Evolutionary conservation across 2,888 invertebrate genomes (phyloP), one percentile per base, ranked within the genome.

Genomic region (Acleris emargana): DNA sequence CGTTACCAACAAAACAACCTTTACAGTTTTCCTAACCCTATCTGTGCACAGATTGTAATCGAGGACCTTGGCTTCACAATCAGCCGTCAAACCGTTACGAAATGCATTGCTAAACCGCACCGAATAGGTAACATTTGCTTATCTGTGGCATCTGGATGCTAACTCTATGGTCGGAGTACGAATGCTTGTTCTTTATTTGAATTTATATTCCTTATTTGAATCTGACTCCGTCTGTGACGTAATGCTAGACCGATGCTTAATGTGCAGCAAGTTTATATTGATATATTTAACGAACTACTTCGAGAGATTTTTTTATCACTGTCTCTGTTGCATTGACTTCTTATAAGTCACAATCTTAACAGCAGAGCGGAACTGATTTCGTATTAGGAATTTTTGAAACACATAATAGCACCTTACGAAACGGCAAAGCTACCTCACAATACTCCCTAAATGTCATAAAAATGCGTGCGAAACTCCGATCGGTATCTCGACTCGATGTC

Each of bases 401-500:
- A 47, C 0, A 50, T 16, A 54, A 53, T 28, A 20, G 43, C 54
- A 60, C 59, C 54, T 60, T 55, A 38, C 54, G 38, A 49, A 59
- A 50, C 50, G 32, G 16, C 20, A 55, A 22, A 20, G 55, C 20
- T 53, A 50, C 57, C 25, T 58, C 50, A 59, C 50, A 22, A 22
- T n/a, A 38, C 45, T 28, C 50, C 49, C 25, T 45, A 61, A 62
- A 66, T 62, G 59, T 67, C 61, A 62, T 45, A 58, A 62, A 66
- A 61, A 55, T 58, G 42, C 11, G 58, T 6, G 55, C 57, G 50
- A 58, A 67, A 71, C 67, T 64, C 69, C 72, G 87, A 88, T 89
- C 71, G 74, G 73, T 87, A 89, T 90, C 90, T 72, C 49, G 45
- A 58, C n/a, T 20, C 54, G 70, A 85, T 88, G 90, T 91, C 88